Percentiles rank a stretch among this genome's conserved stretches.
phyloP scores from a whole-genome alignment of 2,113 vertebrate genomes.

The Gambusia affinis region DNA sequence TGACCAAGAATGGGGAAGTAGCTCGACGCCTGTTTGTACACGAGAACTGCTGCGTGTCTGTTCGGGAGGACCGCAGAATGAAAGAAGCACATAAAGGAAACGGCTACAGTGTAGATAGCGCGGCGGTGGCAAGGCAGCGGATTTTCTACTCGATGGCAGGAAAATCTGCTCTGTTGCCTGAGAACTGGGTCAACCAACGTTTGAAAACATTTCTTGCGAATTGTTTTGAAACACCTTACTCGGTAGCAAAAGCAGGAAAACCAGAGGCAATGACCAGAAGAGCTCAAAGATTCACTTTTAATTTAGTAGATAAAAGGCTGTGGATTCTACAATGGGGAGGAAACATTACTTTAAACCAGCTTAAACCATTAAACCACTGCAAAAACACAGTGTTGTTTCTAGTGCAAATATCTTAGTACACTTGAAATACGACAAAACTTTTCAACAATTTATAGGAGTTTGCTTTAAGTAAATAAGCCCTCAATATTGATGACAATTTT shows the following conservation, averaged over 20 bases:
- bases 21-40: conserved; percentile 70
- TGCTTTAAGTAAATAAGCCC: no score
- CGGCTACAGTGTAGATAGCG: conserved; percentile 20
- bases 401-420: no score
- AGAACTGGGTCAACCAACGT: conserved; percentile 50
- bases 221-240: conserved; percentile 26
- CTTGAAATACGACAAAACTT: no score
- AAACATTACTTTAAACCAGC: neutral
- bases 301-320: neutral
- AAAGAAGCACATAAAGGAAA: conserved; percentile 48
- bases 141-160: conserved; percentile 30
- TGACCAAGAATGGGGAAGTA: conserved; percentile 77
- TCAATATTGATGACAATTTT: no score
- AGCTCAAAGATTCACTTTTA: neutral
- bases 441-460: no score
- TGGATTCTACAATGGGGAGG: neutral
- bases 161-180: conserved; percentile 31
- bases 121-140: conserved; percentile 17
- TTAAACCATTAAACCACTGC: neutral
- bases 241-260: conserved; percentile 25
- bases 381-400: no score
- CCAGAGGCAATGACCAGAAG: neutral
- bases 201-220: conserved; percentile 44
- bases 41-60: conserved; percentile 46
- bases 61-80: conserved; percentile 29